Evolutionary conservation across 2,888 invertebrate species (phyloP), one percentile per base, ranked within the genome.

Genomic region (Laspeyria flexula): DNA sequence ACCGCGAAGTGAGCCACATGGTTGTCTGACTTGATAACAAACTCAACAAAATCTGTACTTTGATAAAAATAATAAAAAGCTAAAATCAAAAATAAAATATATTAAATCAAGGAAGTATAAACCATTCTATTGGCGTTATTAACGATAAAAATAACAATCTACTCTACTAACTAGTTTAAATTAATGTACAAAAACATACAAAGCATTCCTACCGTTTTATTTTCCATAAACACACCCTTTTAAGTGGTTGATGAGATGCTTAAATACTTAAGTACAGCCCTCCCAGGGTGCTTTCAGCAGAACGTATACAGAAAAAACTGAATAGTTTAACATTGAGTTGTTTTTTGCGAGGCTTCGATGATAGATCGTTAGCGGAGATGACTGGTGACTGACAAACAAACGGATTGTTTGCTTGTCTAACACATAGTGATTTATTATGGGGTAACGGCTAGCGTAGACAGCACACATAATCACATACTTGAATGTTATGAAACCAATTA

Each of bases 371-470:
- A 76, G 67, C 66, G 74, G 71, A 79, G 80, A 81, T 83, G 81
- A 82, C 73, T 80, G 69, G 73, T 71, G 53, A 73, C 84, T 81
- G 83, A 82, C 85, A 87, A 85, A 88, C 84, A 84, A 80, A 81
- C 73, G 69, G 65, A 83, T 86, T 86, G 83, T 85, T 83, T 82
- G 77, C 76, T 81, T 81, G 78, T 83, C 79, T 77, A 76, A 73
- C 71, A 64, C 60, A 60, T 62, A 71, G 72, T 88, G 86, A 88
- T 90, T 89, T 85, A 88, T 88, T 75, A 73, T 61, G 48, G 60
- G 54, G 58, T 68, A 67, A 57, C 62, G 37, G 57, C 48, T 60
- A 59, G 39, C 44, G 45, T 55, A 55, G 34, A 35, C 30, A 52
- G 44, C 43, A 52, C 47, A 64, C 56, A 66, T 64, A 61, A n/a